Conservation (phyloP, 2,797 vertebrate genomes). For the Lycodopsis pacificus region DNA sequence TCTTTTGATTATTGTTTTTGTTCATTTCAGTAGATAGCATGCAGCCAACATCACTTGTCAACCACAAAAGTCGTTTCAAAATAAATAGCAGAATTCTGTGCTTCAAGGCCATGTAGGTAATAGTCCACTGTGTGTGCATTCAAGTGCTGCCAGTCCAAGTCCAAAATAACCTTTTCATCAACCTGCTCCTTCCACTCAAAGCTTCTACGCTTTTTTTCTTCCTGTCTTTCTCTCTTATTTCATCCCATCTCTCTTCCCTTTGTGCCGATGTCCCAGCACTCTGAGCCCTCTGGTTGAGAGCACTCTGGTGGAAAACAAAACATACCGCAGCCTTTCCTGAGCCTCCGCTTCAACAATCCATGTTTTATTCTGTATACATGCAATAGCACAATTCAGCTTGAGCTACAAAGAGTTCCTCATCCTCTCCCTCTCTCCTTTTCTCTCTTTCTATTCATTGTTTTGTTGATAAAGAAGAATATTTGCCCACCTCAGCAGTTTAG, state of each 20-base stretch:
- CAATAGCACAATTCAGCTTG: constrained; percentile 15
- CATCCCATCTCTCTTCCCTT: constrained; percentile 46
- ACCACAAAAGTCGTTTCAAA: constrained; percentile 37
- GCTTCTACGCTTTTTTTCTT: constrained; percentile 35
- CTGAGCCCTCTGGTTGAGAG: constrained; percentile 48
- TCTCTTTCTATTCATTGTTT: not conserved
- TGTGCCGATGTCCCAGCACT: constrained; percentile 40
- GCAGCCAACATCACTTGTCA: constrained; percentile 36
- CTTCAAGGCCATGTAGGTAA: constrained; percentile 52
- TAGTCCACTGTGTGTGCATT: constrained; percentile 48
- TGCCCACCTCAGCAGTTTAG: constrained; percentile 14
- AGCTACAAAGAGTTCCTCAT: not conserved
- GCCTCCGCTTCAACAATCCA: constrained; percentile 13
- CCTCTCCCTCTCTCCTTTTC: not conserved
- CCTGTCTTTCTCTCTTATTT: constrained; percentile 43
- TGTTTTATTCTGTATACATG: constrained; percentile 31
- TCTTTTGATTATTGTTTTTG: constrained; percentile 20
- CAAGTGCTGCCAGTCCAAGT: constrained; percentile 59
- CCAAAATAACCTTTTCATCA: constrained; percentile 59
- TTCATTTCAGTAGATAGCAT: constrained; percentile 43
- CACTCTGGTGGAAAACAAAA: constrained; percentile 54
- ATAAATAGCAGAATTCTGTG: constrained; percentile 41
- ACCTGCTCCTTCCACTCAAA: constrained; percentile 37
- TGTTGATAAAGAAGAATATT: not conserved
- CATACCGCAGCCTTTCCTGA: constrained; percentile 48